These are phyloP conservation scores for Octopus bimaculoides DNA, from an alignment of 1,140 invertebrate species.

Conservation along the genomic window DNA sequence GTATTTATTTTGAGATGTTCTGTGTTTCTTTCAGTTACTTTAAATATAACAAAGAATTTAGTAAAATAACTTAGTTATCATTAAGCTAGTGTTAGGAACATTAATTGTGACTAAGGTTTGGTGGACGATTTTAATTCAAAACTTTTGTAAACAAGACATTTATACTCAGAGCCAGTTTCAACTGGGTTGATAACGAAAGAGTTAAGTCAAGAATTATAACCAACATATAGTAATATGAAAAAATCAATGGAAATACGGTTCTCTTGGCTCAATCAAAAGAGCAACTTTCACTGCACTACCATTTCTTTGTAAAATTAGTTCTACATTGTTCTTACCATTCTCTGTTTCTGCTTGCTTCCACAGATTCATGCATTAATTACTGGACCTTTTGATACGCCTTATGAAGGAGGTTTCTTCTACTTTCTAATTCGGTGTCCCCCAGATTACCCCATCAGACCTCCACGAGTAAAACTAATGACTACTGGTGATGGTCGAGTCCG, in stretches of 20 bases:
- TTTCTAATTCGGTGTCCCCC: conserved; percentile 63
- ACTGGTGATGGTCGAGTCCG: conserved; percentile 64
- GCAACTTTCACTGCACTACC: not conserved
- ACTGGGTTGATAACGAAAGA: no score
- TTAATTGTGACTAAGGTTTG: no score
- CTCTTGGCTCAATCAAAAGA: not conserved
- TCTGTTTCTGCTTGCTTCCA: conserved; percentile 25
- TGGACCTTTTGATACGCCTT: conserved; percentile 68
- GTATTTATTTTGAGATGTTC: no score
- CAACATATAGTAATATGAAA: not conserved
- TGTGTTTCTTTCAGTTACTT: no score
- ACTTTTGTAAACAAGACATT: no score
- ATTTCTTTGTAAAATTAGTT: not conserved
- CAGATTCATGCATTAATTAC: conserved; percentile 65
- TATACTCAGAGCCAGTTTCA: no score
- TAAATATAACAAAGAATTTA: no score
- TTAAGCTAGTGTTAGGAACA: no score
- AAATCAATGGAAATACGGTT: not conserved
- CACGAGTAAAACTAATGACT: conserved; percentile 65
- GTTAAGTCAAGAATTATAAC: no score
- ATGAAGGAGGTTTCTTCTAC: conserved; percentile 68
- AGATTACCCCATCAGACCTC: conserved; percentile 61
- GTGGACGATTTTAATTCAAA: no score
- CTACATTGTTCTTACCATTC: conserved; percentile 3
- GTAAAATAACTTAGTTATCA: no score